phyloP scores from a whole-genome alignment of 2,113 vertebrate species.

The Myrmecophaga tridactyla region DNA sequence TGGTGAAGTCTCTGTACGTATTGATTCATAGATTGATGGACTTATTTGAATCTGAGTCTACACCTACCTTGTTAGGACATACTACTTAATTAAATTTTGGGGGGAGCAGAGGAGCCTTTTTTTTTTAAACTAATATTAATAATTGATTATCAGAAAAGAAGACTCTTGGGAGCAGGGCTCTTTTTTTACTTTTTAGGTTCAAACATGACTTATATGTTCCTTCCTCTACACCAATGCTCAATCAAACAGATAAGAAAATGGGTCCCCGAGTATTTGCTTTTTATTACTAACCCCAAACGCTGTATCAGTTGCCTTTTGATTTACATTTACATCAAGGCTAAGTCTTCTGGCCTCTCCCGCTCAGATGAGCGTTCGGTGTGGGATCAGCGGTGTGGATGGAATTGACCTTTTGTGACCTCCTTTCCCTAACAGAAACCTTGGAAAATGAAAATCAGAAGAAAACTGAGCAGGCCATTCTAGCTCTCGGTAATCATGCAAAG shows the following conservation, averaged over 20 bases:
- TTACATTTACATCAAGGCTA: neutral
- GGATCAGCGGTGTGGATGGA: neutral
- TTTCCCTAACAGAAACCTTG: neutral
- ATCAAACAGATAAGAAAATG: slow-evolving; percentile 16
- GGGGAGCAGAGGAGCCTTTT: neutral
- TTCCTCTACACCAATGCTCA: neutral
- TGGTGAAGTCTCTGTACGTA: slow-evolving; percentile 63
- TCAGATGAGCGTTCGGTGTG: neutral
- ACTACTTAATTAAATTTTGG: slow-evolving; percentile 65
- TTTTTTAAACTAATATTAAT: slow-evolving; percentile 48
- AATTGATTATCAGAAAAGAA: slow-evolving; percentile 21
- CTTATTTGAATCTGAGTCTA: slow-evolving; percentile 54
- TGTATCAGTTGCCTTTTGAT: neutral
- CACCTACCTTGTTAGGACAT: slow-evolving; percentile 21
- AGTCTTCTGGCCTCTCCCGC: neutral
- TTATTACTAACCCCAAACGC: neutral
- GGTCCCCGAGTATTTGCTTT: neutral
- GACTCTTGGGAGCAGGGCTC: neutral
- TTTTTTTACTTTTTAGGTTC: neutral
- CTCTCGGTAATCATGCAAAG: neutral
- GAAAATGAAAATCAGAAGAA: slow-evolving; percentile 29
- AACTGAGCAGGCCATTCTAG: neutral
- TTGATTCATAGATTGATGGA: slow-evolving; percentile 64
- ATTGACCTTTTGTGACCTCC: slow-evolving; percentile 16
- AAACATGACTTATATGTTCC: neutral